Percentiles rank a stretch among this genome's conserved stretches.
Evolutionary conservation across 2,113 vertebrate species (phyloP).

Genomic region (Gopherus evgoodei): DNA sequence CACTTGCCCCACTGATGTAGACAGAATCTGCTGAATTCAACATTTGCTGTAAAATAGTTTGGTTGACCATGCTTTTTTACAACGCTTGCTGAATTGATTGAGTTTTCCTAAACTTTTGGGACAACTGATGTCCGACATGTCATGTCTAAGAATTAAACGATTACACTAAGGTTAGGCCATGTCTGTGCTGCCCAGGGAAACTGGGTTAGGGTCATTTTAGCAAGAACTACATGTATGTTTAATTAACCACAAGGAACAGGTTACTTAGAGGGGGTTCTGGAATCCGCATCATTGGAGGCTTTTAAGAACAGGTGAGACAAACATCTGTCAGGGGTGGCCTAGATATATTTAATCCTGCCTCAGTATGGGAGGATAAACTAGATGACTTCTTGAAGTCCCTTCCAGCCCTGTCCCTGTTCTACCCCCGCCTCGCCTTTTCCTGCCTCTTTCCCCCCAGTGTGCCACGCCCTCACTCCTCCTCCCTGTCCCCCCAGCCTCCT

Average conservation of each 20-base stretch:
- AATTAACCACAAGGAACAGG: background rate
- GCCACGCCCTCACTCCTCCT: too few species aligned
- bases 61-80: background rate
- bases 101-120: background rate
- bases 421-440: too few species aligned
- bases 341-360: background rate
- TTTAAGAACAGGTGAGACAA: background rate
- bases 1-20: background rate
- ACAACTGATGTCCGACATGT: background rate
- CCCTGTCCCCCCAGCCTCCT: too few species aligned
- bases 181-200: background rate
- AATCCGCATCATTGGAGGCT: background rate
- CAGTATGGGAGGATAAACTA: background rate
- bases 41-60: background rate
- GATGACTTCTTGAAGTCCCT: background rate
- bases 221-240: background rate
- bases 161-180: background rate
- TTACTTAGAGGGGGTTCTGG: background rate
- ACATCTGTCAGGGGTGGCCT: background rate
- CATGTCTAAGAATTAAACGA: background rate
- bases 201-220: background rate
- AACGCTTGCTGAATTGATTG: accelerated
- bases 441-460: too few species aligned
- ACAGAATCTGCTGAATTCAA: background rate
- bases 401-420: too few species aligned